Percentiles rank a stretch among this genome's conserved stretches.
Evolutionary conservation across 2,888 invertebrate genomes (phyloP).

Genomic region (Acleris sparsana): DNA sequence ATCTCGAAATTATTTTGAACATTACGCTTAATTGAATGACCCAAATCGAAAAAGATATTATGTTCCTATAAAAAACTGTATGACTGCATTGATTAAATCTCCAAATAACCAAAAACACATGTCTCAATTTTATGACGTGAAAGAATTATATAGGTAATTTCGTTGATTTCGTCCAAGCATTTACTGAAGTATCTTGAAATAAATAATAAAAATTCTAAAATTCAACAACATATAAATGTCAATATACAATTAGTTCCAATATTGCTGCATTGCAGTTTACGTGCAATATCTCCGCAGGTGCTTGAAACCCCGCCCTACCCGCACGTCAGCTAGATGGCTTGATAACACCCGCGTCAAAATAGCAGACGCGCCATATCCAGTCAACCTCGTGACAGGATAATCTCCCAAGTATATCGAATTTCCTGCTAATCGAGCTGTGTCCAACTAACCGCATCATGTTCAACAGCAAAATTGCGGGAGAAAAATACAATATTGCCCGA

Average conservation of each 20-base stretch:
- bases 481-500: constrained; percentile 6
- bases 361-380: constrained; percentile 52
- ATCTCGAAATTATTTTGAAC: too few relatives aligned
- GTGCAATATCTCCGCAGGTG: not conserved
- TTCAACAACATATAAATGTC: too few relatives aligned
- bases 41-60: too few relatives aligned
- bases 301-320: constrained; percentile 4
- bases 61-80: too few relatives aligned
- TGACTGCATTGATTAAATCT: too few relatives aligned
- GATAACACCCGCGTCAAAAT: constrained; percentile 51
- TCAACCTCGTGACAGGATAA: constrained; percentile 67
- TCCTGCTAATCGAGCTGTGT: constrained; percentile 60
- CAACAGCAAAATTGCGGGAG: constrained; percentile 35
- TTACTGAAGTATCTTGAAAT: too few relatives aligned
- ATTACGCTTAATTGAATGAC: too few relatives aligned
- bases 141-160: too few relatives aligned
- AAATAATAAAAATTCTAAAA: too few relatives aligned
- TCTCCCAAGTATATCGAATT: constrained; percentile 75
- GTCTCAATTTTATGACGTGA: too few relatives aligned
- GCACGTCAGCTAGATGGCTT: constrained; percentile 31
- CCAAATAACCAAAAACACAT: too few relatives aligned
- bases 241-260: not conserved
- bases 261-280: constrained; percentile 6
- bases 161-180: too few relatives aligned
- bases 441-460: constrained; percentile 42